These are phyloP conservation scores for Kryptolebias ocellatus DNA, from an alignment of 2,797 vertebrate species.

Conservation along the genomic window DNA sequence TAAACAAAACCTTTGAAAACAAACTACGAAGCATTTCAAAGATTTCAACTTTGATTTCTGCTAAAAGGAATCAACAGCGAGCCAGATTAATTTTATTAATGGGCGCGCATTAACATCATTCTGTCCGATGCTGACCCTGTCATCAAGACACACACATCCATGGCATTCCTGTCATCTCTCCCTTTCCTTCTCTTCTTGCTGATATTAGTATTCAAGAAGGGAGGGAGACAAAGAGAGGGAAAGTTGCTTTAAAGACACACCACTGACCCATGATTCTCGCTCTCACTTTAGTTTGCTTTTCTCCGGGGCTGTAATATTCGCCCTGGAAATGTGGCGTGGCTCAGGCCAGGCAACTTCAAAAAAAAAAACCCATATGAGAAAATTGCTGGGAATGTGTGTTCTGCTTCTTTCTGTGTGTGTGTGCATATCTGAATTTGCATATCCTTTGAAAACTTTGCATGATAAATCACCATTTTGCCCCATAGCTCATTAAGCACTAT, in stretches of 20 bases:
- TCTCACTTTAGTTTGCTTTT: conserved; percentile 92
- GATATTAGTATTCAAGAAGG: conserved; percentile 90
- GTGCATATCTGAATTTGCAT: conserved; percentile 73
- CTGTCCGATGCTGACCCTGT: conserved; percentile 90
- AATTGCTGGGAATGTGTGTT: conserved; percentile 49
- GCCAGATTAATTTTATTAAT: conserved; percentile 93
- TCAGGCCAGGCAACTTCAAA: conserved; percentile 76
- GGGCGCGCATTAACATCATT: conserved; percentile 90
- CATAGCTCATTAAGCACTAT: conserved; percentile 76
- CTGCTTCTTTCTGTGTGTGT: conserved; percentile 35
- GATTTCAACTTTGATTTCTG: conserved; percentile 51
- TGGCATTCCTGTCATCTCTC: conserved; percentile 90
- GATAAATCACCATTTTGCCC: conserved; percentile 74
- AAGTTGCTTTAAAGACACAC: conserved; percentile 93
- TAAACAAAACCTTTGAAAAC: neutral
- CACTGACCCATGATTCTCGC: conserved; percentile 90
- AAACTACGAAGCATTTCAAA: conserved; percentile 24
- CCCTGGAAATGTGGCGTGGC: conserved; percentile 85
- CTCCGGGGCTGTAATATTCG: conserved; percentile 95
- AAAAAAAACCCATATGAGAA: conserved; percentile 39
- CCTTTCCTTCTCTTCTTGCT: conserved; percentile 51
- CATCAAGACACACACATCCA: conserved; percentile 90
- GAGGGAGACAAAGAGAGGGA: conserved; percentile 76
- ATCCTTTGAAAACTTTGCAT: conserved; percentile 83
- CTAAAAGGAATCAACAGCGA: conserved; percentile 79